A percentile compares a stretch with the other conserved stretches of the same genome.
Conservation (phyloP, 2,113 vertebrate species). For the Chaetodon trifascialis region DNA sequence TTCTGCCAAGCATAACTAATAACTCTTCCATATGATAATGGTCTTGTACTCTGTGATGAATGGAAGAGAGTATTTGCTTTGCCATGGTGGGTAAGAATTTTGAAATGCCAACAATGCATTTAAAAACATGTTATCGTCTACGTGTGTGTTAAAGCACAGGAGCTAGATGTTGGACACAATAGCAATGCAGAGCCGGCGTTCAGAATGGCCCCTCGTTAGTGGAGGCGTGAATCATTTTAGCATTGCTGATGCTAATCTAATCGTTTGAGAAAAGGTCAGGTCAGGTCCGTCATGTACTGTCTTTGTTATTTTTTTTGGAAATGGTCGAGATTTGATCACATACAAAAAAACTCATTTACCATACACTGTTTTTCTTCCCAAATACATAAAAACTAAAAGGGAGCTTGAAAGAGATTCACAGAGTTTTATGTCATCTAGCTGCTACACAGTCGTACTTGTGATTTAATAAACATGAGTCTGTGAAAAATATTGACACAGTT, state of each 20-base stretch:
- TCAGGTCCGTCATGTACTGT: background rate
- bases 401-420: background rate
- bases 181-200: constrained; percentile 1
- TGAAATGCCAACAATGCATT: constrained; percentile 57
- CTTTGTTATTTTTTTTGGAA: background rate
- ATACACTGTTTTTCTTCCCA: too few relatives aligned
- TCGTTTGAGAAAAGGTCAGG: constrained; percentile 38
- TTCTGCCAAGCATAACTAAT: constrained; percentile 67
- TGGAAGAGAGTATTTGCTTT: constrained; percentile 35
- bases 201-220: constrained; percentile 23
- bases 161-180: constrained; percentile 16
- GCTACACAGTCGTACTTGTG: background rate
- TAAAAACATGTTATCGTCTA: constrained; percentile 31
- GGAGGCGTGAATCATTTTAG: constrained; percentile 19
- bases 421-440: background rate
- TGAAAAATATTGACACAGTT: background rate
- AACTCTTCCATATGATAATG: constrained; percentile 62
- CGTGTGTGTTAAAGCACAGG: background rate
- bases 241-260: constrained; percentile 28
- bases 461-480: background rate
- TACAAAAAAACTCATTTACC: background rate
- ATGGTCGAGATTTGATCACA: background rate
- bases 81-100: constrained; percentile 8
- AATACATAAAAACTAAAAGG: too few relatives aligned
- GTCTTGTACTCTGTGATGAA: constrained; percentile 52